phyloP scores from a whole-genome alignment of 2,797 vertebrate species.

The Rhinogobio ventralis region DNA sequence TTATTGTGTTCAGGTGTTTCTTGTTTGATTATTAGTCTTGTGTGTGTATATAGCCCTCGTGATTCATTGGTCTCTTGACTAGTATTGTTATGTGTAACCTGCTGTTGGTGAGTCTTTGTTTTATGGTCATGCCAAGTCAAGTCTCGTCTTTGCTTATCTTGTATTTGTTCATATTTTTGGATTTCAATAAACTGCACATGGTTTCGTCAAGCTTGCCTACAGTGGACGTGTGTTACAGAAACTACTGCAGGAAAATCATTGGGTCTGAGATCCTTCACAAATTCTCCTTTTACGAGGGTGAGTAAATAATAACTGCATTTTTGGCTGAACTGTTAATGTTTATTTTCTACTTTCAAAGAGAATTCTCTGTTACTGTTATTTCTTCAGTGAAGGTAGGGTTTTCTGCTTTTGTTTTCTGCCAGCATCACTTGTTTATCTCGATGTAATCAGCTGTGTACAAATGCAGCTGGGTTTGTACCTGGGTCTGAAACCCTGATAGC shows the following conservation, averaged over 20 bases:
- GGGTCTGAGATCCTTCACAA: not conserved
- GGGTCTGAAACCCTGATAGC: not conserved
- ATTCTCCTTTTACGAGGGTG: not conserved
- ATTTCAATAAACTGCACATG: too few relatives aligned
- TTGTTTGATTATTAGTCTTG: too few relatives aligned
- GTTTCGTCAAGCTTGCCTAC: too few relatives aligned
- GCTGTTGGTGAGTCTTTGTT: too few relatives aligned
- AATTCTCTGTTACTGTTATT: not conserved
- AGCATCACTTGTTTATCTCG: not conserved
- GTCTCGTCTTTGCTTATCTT: too few relatives aligned
- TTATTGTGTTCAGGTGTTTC: too few relatives aligned
- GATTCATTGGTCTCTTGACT: too few relatives aligned
- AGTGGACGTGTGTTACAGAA: not conserved
- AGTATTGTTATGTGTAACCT: too few relatives aligned
- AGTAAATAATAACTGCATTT: not conserved
- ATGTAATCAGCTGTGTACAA: constrained; percentile 8
- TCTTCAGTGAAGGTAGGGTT: not conserved
- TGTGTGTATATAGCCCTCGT: too few relatives aligned
- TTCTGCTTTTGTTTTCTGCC: not conserved
- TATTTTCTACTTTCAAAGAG: not conserved
- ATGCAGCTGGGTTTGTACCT: not conserved
- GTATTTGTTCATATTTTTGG: too few relatives aligned
- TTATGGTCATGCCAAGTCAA: too few relatives aligned
- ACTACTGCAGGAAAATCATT: not conserved
- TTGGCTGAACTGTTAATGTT: not conserved